Base-by-base conservation (phyloP, 1,140 invertebrate genomes). In the Calephelis virginiensis region DNA sequence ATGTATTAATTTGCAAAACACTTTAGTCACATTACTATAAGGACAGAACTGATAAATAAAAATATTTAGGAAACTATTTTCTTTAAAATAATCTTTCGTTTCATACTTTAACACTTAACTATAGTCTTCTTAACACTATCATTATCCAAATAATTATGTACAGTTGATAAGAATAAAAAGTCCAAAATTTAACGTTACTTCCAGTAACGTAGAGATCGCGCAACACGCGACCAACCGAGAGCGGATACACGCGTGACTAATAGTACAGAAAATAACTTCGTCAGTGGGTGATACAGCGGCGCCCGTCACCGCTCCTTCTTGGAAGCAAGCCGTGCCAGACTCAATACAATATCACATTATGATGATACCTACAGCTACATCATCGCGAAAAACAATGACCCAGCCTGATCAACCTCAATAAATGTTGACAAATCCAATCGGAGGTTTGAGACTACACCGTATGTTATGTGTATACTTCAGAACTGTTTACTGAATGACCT, bases 221-320 rank as follows among this genome's bases (percentile, higher is more conserved):
- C 62, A 69, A 61, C 64, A 73, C 71, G 70, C 77, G 76, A 66
- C 84, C 77, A 77, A 72, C 71, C 63, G 72, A 79, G 78, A 81
- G 76, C 87, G 85, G 85, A 88, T 88, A 83, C 82, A 80, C 77
- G 84, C 75, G 82, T 90, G 85, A 90, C 87, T 90, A 90, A 90
- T 86, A 76, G 78, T 78, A 86, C 87, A 90, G 87, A 90, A 90
- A 90, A 88, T 90, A 90, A 88, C 87, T 85, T 83, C 78, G 83
- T 86, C 84, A 87, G 83, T 77, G 70, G 73, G 80, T 87, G 85
- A 87, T 84, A 85, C 85, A 86, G 65, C 76, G 71, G 72, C 78
- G 76, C 77, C 66, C 80, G 86, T 88, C 87, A 86, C 80, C 85
- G 78, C 77, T 79, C 74, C 76, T 88, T 90, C 87, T 85, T 72